Conservation (phyloP, 92 coral and sea anemone species). For the Heliopora coerulea region DNA sequence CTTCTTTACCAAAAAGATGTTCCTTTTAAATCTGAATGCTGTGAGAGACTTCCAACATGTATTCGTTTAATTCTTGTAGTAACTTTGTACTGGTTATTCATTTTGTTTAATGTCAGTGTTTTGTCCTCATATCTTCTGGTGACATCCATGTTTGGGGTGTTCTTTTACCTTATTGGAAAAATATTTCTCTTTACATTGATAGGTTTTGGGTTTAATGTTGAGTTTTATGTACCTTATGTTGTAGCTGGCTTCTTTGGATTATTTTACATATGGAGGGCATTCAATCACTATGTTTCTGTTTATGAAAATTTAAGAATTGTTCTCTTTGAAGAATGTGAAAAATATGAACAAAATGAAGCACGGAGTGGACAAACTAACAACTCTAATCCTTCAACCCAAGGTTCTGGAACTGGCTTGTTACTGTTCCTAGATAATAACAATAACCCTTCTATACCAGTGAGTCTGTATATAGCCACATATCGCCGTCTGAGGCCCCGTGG, state of each 20-base stretch:
- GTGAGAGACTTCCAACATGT: constrained; percentile 65
- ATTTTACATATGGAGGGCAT: constrained; percentile 59
- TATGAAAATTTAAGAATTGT: constrained; percentile 67
- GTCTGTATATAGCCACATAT: constrained; percentile 30
- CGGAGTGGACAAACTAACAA: constrained; percentile 17
- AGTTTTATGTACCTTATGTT: constrained; percentile 75
- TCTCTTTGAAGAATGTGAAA: constrained; percentile 86
- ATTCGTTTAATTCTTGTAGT: constrained; percentile 68
- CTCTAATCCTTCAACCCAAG: constrained; percentile 14
- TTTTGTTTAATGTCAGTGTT: constrained; percentile 77
- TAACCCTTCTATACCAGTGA: constrained; percentile 35
- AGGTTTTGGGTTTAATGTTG: constrained; percentile 78
- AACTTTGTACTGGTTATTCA: constrained; percentile 69
- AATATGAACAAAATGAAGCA: constrained; percentile 57
- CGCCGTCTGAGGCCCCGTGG: constrained; percentile 41
- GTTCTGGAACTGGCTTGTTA: constrained; percentile 8
- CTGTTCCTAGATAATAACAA: constrained; percentile 30
- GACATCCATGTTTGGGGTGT: constrained; percentile 65
- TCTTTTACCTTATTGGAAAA: constrained; percentile 67
- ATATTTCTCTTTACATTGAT: constrained; percentile 75
- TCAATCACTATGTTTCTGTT: constrained; percentile 60
- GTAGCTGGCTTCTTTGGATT: constrained; percentile 53
- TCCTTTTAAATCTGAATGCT: constrained; percentile 60
- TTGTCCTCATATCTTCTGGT: constrained; percentile 72
- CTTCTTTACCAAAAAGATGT: constrained; percentile 77